phyloP scores from a whole-genome alignment of 2,113 vertebrate species.

The Mixornis gularis region DNA sequence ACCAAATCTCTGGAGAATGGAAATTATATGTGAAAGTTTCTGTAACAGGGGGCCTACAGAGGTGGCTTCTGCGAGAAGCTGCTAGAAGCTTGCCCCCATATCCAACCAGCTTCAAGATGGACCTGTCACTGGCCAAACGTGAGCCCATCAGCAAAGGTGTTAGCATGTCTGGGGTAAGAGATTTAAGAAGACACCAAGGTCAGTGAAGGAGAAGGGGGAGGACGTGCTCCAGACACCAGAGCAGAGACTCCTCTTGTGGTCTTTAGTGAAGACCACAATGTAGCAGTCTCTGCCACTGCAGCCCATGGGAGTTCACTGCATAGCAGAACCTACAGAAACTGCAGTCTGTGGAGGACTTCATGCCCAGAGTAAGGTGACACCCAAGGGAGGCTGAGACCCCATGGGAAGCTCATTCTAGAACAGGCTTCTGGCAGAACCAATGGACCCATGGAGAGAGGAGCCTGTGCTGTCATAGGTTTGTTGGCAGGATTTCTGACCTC shows the following conservation, averaged over 20 bases:
- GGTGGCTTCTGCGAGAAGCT: background rate
- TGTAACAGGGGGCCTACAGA: background rate
- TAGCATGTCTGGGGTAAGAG: background rate
- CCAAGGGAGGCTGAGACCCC: background rate
- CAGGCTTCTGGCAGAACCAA: background rate
- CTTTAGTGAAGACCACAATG: background rate
- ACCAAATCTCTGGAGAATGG: background rate
- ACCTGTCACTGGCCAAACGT: background rate
- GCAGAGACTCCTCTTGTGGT: background rate
- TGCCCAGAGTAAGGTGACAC: background rate
- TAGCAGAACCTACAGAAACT: background rate
- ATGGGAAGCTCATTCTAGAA: background rate
- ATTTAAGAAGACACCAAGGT: background rate
- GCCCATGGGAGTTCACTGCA: rapidly evolving
- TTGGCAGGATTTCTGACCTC: background rate
- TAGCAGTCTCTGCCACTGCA: background rate
- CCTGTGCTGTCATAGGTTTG: background rate
- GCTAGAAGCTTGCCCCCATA: too few species aligned
- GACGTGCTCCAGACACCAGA: background rate
- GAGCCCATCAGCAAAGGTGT: background rate
- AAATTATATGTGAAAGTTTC: background rate
- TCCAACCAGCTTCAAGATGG: background rate
- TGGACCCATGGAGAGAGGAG: background rate
- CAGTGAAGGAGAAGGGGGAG: background rate
- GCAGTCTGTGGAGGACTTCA: background rate